Evolutionary conservation across 2,797 vertebrate species (phyloP), one percentile per base, ranked within the genome.

Genomic region (Enteromius afrohamiltoni): DNA sequence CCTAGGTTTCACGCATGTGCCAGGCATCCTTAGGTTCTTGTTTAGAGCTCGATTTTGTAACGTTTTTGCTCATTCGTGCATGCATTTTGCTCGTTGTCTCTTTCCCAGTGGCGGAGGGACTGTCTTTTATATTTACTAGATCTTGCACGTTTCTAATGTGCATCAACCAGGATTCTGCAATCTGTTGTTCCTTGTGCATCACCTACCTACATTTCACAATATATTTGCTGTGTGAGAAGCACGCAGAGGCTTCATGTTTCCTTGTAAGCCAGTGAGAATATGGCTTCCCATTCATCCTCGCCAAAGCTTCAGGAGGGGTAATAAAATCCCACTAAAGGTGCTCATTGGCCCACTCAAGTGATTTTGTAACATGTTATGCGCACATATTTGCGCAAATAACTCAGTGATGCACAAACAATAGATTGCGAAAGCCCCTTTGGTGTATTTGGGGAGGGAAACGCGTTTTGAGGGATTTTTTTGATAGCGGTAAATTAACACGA

Each of bases 261-360:
- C 74, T 74, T 77, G 70, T 47, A 60, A 73, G 40, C 77, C 78
- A 55, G 86, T 77, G 90, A 90, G 91, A 94, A 95, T 89, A 95
- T 94, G 95, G 93, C 94, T 85, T 91, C 94, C 93, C 93, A 95
- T 95, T 95, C 94, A 95, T 94, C 91, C 92, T 85, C 87, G 84
- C 86, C 55, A 78, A 84, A 90, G 90, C 89, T 89, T 90, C 85
- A 73, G 47, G 83, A 89, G 89, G 85, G 90, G 88, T 85, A 88
- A 88, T 85, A 88, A 89, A 86, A 88, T 80, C 81, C 69, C 13
- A 64, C 65, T 86, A 88, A 85, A 88, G 88, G 86, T 86, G 89
- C 88, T 85, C 88, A 88, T 90, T 87, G 92, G 91, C 91, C 89
- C 92, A 80, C 60, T 88, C 85, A 74, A 87, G 90, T 86, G 89